Conservation (phyloP, 1,140 invertebrate species). For the Medauroidea extradentata region DNA sequence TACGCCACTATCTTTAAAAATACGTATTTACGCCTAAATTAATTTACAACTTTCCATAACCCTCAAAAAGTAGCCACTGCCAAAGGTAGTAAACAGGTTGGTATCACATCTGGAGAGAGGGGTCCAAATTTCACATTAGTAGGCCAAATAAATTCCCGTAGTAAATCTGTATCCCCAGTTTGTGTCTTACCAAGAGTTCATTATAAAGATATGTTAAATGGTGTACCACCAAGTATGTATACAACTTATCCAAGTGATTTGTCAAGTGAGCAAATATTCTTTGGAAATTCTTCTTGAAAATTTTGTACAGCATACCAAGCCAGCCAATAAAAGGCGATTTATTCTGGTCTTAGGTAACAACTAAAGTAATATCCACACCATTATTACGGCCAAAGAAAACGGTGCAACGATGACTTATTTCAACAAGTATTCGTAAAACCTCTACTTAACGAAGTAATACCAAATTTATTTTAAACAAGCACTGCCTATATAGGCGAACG, state of each 20-base stretch:
- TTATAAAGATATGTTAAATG: slow-evolving; percentile 18
- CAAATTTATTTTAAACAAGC: too few species aligned
- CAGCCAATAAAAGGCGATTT: slow-evolving; percentile 30
- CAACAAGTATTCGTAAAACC: too few species aligned
- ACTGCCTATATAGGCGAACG: too few species aligned
- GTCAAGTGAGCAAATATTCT: slow-evolving; percentile 32
- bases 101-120: slow-evolving; percentile 27
- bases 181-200: slow-evolving; percentile 28
- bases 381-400: slow-evolving; percentile 23
- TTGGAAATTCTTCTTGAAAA: slow-evolving; percentile 34
- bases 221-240: slow-evolving; percentile 14
- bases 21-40: slow-evolving; percentile 23
- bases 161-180: slow-evolving; percentile 26
- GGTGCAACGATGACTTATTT: slow-evolving; percentile 27
- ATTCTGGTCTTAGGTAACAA: slow-evolving; percentile 42
- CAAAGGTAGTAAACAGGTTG: slow-evolving; percentile 30
- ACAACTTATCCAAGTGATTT: slow-evolving; percentile 34
- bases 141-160: slow-evolving; percentile 23
- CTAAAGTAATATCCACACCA: slow-evolving; percentile 31
- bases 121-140: slow-evolving; percentile 26
- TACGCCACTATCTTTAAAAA: slow-evolving; percentile 15
- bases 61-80: slow-evolving; percentile 32
- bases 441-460: too few species aligned
- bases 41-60: slow-evolving; percentile 35
- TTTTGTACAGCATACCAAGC: slow-evolving; percentile 26